Conservation (phyloP, 2,888 invertebrate species). For the Epistrophella euchroma region DNA sequence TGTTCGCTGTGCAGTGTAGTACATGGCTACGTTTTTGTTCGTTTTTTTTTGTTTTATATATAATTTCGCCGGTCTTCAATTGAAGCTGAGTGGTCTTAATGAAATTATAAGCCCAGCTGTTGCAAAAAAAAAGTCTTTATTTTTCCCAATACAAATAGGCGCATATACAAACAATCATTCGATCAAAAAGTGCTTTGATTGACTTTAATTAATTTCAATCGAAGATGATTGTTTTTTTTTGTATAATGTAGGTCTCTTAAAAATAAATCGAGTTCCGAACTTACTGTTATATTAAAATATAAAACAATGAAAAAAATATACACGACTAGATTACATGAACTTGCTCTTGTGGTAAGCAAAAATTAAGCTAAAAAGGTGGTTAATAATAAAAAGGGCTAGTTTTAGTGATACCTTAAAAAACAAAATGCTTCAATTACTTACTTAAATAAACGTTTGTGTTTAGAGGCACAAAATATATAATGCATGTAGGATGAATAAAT, state of each 20-base stretch:
- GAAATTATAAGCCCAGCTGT: slow-evolving; percentile 39
- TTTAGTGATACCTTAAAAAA: too few relatives aligned
- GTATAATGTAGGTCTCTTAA: not conserved
- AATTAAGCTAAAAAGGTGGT: too few relatives aligned
- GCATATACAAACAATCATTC: not conserved
- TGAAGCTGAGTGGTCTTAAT: slow-evolving; percentile 46
- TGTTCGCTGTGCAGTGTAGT: not conserved
- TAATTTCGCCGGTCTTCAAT: slow-evolving; percentile 38
- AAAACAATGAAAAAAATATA: not conserved
- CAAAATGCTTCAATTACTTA: too few relatives aligned
- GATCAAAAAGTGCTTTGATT: slow-evolving; percentile 37
- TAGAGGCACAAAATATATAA: too few relatives aligned
- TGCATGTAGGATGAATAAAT: too few relatives aligned
- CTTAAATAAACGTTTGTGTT: too few relatives aligned
- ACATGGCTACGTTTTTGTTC: slow-evolving; percentile 9
- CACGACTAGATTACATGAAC: not conserved
- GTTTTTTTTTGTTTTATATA: not conserved
- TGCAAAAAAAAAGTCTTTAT: slow-evolving; percentile 17
- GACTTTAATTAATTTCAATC: slow-evolving; percentile 69
- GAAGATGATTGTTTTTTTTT: slow-evolving; percentile 21
- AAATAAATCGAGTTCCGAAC: not conserved
- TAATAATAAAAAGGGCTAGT: too few relatives aligned
- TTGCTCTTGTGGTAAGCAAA: too few relatives aligned
- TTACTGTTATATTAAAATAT: not conserved
- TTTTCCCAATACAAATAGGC: slow-evolving; percentile 5